phyloP scores from a whole-genome alignment of 2,888 invertebrate species.

The Embidobia sp. region DNA sequence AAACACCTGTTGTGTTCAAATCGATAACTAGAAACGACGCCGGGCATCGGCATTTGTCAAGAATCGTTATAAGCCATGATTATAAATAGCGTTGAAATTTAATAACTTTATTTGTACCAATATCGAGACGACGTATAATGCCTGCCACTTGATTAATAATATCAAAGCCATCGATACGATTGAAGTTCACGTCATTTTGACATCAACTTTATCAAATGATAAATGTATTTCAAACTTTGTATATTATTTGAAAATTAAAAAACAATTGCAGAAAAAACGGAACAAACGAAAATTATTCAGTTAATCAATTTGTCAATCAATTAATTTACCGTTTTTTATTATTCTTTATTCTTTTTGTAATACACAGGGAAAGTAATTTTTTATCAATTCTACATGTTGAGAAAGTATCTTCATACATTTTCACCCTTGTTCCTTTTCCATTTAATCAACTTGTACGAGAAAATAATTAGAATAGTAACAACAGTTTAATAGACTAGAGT shows the following conservation, averaged over 20 bases:
- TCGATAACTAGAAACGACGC: slow-evolving; percentile 28
- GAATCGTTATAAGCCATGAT: slow-evolving; percentile 45
- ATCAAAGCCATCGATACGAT: slow-evolving; percentile 51
- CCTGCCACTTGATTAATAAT: slow-evolving; percentile 53
- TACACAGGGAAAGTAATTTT: too few species aligned
- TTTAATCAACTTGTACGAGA: too few species aligned
- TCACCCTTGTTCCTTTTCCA: too few species aligned
- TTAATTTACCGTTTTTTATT: too few species aligned
- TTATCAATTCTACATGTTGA: too few species aligned
- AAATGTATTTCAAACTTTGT: not conserved
- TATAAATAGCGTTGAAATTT: slow-evolving; percentile 43
- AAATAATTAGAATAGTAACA: too few species aligned
- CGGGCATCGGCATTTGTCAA: slow-evolving; percentile 25
- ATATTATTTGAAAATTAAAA: not conserved
- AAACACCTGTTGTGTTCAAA: slow-evolving; percentile 56
- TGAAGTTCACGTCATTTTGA: slow-evolving; percentile 22
- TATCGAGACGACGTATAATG: slow-evolving; percentile 23
- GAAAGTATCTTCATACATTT: too few species aligned
- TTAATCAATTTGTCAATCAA: not conserved
- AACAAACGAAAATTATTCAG: not conserved
- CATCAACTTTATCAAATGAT: slow-evolving; percentile 6
- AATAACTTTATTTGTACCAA: slow-evolving; percentile 41
- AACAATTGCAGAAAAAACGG: too few species aligned
- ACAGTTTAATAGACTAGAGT: too few species aligned
- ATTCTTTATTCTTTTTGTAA: too few species aligned